phyloP scores from a whole-genome alignment of 2,113 vertebrate genomes.

The Leptobrachium ailaonicum region DNA sequence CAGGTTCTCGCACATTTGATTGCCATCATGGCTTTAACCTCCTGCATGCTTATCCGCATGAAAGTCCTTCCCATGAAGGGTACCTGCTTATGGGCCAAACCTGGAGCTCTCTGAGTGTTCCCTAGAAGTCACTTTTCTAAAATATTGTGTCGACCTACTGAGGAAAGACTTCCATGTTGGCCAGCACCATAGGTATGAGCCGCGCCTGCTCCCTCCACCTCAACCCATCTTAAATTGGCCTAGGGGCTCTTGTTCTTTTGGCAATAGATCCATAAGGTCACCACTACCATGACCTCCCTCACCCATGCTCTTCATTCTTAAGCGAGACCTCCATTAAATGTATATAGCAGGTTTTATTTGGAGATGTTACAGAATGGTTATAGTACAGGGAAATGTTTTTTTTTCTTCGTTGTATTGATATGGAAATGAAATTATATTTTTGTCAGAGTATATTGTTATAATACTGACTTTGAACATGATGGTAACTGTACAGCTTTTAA shows the following conservation, averaged over 20 bases:
- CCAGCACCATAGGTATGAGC: background rate
- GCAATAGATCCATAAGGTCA: background rate
- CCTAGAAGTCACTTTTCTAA: background rate
- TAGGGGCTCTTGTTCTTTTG: background rate
- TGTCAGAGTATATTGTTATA: slow-evolving; percentile 80
- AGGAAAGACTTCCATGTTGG: background rate
- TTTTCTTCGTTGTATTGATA: slow-evolving; percentile 69
- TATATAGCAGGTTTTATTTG: slow-evolving; percentile 65
- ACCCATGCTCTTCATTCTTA: slow-evolving; percentile 27
- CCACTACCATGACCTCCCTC: background rate
- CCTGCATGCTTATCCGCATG: background rate
- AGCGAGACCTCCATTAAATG: slow-evolving; percentile 64
- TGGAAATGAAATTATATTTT: slow-evolving; percentile 79
- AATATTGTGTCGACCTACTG: background rate
- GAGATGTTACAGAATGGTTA: slow-evolving; percentile 62
- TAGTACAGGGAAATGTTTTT: slow-evolving; percentile 66
- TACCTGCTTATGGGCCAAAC: background rate
- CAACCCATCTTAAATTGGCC: background rate
- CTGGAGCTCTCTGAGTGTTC: background rate
- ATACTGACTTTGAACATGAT: slow-evolving; percentile 66
- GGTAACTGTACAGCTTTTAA: slow-evolving; percentile 62
- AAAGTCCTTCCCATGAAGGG: background rate
- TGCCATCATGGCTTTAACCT: background rate
- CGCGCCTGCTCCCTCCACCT: background rate
- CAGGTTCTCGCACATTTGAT: background rate